These are phyloP conservation scores for Lamellibrachia columna DNA, from an alignment of 2,888 invertebrate species.

Conservation along the genomic window DNA sequence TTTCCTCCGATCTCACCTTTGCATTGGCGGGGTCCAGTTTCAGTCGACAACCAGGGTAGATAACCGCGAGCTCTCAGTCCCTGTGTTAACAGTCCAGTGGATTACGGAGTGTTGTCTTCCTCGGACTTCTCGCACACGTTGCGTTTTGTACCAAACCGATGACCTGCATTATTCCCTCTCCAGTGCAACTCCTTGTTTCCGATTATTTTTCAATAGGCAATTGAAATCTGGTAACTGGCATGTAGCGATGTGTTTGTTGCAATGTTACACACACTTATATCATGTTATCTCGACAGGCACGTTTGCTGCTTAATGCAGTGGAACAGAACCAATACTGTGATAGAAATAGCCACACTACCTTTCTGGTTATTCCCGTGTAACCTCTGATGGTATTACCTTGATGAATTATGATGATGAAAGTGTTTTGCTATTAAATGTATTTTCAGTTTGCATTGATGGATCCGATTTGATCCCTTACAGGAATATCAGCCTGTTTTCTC, in stretches of 20 bases:
- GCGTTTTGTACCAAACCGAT: neutral
- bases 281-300: neutral
- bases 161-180: no score
- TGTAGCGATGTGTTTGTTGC: neutral
- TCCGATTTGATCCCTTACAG: constrained; percentile 6
- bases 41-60: neutral
- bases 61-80: neutral
- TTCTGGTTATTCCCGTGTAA: constrained; percentile 11
- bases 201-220: neutral
- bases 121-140: neutral
- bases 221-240: neutral
- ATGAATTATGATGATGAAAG: constrained; percentile 13
- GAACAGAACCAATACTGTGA: constrained; percentile 14
- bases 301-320: neutral
- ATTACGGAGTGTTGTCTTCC: neutral
- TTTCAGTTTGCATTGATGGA: constrained; percentile 11
- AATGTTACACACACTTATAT: neutral
- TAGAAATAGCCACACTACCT: constrained; percentile 12
- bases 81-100: neutral
- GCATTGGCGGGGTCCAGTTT: neutral
- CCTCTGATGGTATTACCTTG: neutral
- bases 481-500: constrained; percentile 12
- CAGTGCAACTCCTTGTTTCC: neutral
- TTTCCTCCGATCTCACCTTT: constrained; percentile 14
- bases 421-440: constrained; percentile 13